phyloP scores from a whole-genome alignment of 1,140 invertebrate genomes.

The Ruditapes philippinarum region DNA sequence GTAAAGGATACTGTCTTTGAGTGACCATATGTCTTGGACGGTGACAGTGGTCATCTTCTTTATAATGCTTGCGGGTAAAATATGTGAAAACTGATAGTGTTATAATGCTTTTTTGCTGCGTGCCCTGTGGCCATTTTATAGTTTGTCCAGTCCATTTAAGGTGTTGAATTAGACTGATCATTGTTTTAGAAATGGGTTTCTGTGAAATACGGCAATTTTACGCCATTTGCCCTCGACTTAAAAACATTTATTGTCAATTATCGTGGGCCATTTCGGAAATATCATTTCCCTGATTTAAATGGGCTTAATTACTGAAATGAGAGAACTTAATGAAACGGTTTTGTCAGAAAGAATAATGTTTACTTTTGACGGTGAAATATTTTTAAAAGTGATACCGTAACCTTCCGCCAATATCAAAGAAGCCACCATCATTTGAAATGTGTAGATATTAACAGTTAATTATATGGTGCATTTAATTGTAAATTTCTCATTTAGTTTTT shows the following conservation, averaged over 20 bases:
- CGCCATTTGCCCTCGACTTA: constrained; percentile 1
- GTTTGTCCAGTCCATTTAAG: constrained; percentile 16
- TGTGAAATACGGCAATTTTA: constrained; percentile 22
- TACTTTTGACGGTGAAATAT: constrained; percentile 13
- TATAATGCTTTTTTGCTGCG: constrained; percentile 28
- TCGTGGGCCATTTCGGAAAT: constrained; percentile 38
- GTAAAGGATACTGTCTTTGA: background rate
- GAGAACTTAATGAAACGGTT: constrained; percentile 41
- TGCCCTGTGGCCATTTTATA: constrained; percentile 27
- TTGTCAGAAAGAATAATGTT: constrained; percentile 22
- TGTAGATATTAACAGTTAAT: background rate
- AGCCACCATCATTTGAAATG: background rate
- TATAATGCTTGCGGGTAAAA: background rate
- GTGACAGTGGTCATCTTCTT: constrained; percentile 30
- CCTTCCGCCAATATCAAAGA: background rate
- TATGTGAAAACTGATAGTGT: constrained; percentile 24
- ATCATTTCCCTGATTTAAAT: constrained; percentile 39
- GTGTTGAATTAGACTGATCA: constrained; percentile 4
- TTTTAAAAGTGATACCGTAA: background rate
- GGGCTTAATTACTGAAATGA: constrained; percentile 19
- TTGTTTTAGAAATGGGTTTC: constrained; percentile 31
- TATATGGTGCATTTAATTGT: background rate
- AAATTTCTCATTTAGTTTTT: background rate
- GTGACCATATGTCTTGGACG: constrained; percentile 18
- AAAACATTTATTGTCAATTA: constrained; percentile 41